Evolutionary conservation across 2,888 invertebrate species (phyloP).

Genomic region (Eretmocerus hayati): DNA sequence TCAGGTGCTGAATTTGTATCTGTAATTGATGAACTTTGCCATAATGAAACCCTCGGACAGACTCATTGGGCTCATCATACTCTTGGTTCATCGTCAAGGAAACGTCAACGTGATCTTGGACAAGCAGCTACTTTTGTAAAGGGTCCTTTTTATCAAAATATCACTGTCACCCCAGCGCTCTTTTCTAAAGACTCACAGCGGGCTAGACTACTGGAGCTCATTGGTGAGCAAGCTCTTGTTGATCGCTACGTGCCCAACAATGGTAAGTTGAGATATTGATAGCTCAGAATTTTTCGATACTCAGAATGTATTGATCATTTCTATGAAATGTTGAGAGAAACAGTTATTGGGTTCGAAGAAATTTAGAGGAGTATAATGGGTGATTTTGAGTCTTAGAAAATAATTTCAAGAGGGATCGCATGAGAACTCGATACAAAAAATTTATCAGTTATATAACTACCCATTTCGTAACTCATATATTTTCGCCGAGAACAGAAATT

Average conservation of each 20-base stretch:
- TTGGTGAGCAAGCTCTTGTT: slow-evolving; percentile 30
- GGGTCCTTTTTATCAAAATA: slow-evolving; percentile 49
- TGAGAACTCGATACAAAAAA: too few relatives aligned
- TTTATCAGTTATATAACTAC: too few relatives aligned
- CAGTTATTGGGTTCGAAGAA: too few relatives aligned
- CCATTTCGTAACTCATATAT: too few relatives aligned
- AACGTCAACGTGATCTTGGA: slow-evolving; percentile 48
- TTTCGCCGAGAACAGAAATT: too few relatives aligned
- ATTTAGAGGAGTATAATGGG: too few relatives aligned
- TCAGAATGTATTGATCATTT: too few relatives aligned
- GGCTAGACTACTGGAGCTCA: slow-evolving; percentile 26
- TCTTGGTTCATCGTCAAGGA: slow-evolving; percentile 47
- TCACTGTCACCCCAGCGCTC: slow-evolving; percentile 31
- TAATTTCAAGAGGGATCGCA: too few relatives aligned
- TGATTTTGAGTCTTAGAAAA: too few relatives aligned
- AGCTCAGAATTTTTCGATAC: too few relatives aligned
- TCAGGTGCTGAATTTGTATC: not conserved
- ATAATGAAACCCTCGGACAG: slow-evolving; percentile 48
- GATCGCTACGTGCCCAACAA: slow-evolving; percentile 29
- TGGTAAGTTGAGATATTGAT: too few relatives aligned
- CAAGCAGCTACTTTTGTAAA: slow-evolving; percentile 46
- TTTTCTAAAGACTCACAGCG: slow-evolving; percentile 31
- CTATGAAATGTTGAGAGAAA: too few relatives aligned
- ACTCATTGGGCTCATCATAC: slow-evolving; percentile 52
- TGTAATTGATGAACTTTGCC: slow-evolving; percentile 45